Conservation (phyloP, 2,113 vertebrate genomes). For the Nycticorax nycticorax region DNA sequence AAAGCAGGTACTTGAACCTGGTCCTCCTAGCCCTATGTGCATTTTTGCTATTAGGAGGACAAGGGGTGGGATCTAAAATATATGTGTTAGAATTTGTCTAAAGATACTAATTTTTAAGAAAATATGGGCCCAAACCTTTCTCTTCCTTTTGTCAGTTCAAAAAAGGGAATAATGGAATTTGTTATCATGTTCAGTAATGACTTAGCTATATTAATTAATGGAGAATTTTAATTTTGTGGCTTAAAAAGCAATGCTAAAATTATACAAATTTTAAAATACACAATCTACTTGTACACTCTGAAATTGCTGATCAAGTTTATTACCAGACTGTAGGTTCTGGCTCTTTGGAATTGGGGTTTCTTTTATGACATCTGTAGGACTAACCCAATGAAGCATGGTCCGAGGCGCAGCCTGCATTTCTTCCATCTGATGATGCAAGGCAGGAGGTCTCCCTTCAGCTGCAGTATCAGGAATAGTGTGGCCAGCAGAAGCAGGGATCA, state of each 20-base stretch:
- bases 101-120: background rate
- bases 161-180: background rate
- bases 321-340: background rate
- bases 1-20: background rate
- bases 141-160: background rate
- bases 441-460: background rate
- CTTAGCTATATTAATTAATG: background rate
- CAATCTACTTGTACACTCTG: background rate
- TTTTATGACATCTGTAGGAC: background rate
- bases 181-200: background rate
- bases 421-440: background rate
- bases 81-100: background rate
- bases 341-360: background rate
- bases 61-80: background rate
- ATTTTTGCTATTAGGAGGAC: background rate
- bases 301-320: background rate
- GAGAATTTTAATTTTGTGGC: background rate
- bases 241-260: background rate
- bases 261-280: background rate
- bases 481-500: too few species aligned
- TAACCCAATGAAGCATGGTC: background rate
- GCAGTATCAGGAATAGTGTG: background rate
- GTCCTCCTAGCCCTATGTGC: background rate
- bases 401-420: fast-evolving
- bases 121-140: background rate